Evolutionary conservation across 2,797 vertebrate genomes (phyloP), one percentile per base, ranked within the genome.

Genomic region (Erpetoichthys calabaricus): DNA sequence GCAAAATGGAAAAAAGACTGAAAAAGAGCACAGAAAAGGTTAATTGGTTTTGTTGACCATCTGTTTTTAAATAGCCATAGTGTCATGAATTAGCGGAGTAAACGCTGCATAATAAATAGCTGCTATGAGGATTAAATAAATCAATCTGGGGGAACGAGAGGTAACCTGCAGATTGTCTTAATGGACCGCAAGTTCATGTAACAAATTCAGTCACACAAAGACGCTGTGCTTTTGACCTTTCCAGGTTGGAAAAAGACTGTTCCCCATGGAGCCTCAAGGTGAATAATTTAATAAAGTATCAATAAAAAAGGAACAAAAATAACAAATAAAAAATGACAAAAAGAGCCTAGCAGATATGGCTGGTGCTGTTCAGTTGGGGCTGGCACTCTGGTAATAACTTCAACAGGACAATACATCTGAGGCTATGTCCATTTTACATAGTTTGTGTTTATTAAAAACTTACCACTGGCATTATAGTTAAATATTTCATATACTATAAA

Each of bases 11-110:
- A 58, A 68, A 77, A 76, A 75, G 73, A 70, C 66, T 64, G 71
- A 72, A 72, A 74, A 67, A 63, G 69, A 76, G 71, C 70, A 68
- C 60, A 58, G 68, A 70, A 82, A 81, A 88, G 87, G 89, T 87
- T 89, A 91, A 89, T 84, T 85, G 80, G 77, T 84, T 92, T 79
- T 63, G 68, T 79, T 81, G 83, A 84, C 89, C 85, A 86, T 87
- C 87, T 91, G 86, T 82, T 85, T 80, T 64, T 55, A 69, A 70
- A 66, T 51, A 67, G 66, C 61, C 63, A 66, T 41, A 42, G 63
- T 69, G 64, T 73, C 53, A 51, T 65, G 72, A 75, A 69, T 65
- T 62, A 73, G 67, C 47, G 42, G 60, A 42, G 64, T 68, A 70
- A 74, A 74, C 73, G 72, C 71, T 57, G 69, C 65, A 62, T 69